Base-by-base conservation (phyloP, 2,113 vertebrate genomes). In the Tyto alba region DNA sequence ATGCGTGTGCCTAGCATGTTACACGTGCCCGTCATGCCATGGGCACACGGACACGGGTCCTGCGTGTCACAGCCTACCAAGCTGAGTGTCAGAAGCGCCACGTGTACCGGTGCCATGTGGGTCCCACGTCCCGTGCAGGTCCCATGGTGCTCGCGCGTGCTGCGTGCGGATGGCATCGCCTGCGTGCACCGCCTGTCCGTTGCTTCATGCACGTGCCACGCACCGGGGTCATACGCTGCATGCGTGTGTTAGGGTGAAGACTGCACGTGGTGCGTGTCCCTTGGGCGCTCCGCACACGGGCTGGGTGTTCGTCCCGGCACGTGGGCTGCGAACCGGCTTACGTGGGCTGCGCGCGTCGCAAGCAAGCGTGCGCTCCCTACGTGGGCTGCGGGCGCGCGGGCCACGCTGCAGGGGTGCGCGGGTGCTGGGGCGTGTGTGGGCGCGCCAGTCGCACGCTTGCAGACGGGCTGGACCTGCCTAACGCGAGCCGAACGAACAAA, bases 401-500 rank as follows among this genome's bases (percentile, higher is more conserved):
- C 76, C 29, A 40, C 1, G 17, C 11, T 23, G 71, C 88, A 13
- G 83, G 2, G 0, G 56, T 3, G 63, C 0, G 64, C 1, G 2
- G 52, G 71, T 2, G 55, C 11, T 6, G 55, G 22, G 88, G 86
- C 62, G 23, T 12, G 2, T 23, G 55, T 43, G n/a, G n/a, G 18
- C 16, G 19, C 2, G 16, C 71, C 78, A 7, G 80, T 79, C 22
- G 0, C 26, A 32, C 15, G 6, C 91, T 81, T 57, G 99, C 89
- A 97, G 99, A 97, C 71, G 95, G 98, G 97, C 99, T 98, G 98
- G 99, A 99, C 98, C 99, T 99, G 99, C 99, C 93, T 99, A 99
- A 99, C 99, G 99, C 99, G 99, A 99, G 99, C 99, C 99, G 99
- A 99, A 99, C 99, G 99, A 99, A 99, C 99, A 99, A 99, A 99